These are phyloP conservation scores for Hypotaenidia philippensis DNA, from an alignment of 2,797 vertebrate species.

Conservation along the genomic window DNA sequence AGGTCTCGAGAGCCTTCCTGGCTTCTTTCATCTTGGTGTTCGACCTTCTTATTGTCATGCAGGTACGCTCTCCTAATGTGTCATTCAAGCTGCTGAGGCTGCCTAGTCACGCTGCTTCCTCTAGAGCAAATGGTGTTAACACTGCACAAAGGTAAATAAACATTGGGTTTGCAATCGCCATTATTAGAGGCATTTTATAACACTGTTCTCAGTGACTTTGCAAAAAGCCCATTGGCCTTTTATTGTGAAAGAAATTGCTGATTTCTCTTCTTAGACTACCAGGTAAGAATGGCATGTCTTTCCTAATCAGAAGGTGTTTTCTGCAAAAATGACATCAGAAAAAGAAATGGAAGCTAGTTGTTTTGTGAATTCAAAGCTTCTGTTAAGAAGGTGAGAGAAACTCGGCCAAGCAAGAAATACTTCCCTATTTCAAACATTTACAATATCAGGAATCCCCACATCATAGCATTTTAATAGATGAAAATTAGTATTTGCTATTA, in stretches of 20 bases:
- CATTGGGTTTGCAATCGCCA: not conserved
- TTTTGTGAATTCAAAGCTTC: constrained; percentile 34
- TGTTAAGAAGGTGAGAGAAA: constrained; percentile 3
- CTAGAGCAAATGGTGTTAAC: not conserved
- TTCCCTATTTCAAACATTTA: not conserved
- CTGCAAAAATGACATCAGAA: not conserved
- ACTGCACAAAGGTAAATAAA: not conserved
- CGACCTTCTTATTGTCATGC: constrained; percentile 99
- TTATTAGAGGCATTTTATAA: not conserved
- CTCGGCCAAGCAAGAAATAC: not conserved
- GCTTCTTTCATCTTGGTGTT: constrained; percentile 98
- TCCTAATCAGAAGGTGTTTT: not conserved
- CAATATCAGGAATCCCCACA: not conserved
- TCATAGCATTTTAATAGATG: not conserved
- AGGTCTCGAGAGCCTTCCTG: constrained; percentile 96
- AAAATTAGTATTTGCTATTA: constrained; percentile 39
- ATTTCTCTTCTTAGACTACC: constrained; percentile 6
- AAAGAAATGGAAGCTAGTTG: not conserved
- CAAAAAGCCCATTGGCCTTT: not conserved
- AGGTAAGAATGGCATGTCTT: not conserved
- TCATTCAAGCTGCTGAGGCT: not conserved
- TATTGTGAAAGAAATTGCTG: not conserved
- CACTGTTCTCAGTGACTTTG: not conserved
- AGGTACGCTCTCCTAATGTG: constrained; percentile 83
- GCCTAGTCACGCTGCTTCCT: not conserved